These are phyloP conservation scores for Platalea minor DNA, from an alignment of 2,797 vertebrate species.

Conservation along the genomic window DNA sequence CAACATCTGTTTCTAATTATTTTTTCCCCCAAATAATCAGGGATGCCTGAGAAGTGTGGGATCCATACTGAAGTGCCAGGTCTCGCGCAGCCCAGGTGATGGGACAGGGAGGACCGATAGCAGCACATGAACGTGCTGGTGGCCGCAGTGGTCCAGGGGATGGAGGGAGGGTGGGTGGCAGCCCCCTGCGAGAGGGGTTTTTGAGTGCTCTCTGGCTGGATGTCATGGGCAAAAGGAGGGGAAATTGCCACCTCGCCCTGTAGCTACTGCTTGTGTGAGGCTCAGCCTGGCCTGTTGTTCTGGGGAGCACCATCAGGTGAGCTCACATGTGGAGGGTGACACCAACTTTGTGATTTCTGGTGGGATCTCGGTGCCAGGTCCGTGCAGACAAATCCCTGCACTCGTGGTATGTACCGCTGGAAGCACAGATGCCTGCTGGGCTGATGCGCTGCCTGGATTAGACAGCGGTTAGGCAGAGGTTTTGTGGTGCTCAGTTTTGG, in stretches of 20 bases:
- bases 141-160: neutral
- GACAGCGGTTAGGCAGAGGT: neutral
- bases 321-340: neutral
- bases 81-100: neutral
- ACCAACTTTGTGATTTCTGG: neutral
- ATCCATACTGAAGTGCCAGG: neutral
- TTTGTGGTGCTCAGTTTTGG: neutral
- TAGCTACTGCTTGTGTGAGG: neutral
- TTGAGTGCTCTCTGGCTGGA: neutral
- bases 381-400: accelerated
- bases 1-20: neutral
- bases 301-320: neutral
- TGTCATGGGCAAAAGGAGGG: neutral
- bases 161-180: neutral
- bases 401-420: accelerated
- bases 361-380: neutral
- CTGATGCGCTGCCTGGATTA: accelerated
- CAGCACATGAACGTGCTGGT: accelerated
- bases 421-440: neutral
- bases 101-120: neutral
- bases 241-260: accelerated
- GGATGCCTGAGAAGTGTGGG: neutral
- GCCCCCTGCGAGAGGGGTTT: accelerated
- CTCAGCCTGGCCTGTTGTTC: neutral
- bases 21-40: no score